A percentile compares a stretch with the other conserved stretches of the same genome.
phyloP scores from a whole-genome alignment of 2,113 vertebrate species.

The Caloenas nicobarica region DNA sequence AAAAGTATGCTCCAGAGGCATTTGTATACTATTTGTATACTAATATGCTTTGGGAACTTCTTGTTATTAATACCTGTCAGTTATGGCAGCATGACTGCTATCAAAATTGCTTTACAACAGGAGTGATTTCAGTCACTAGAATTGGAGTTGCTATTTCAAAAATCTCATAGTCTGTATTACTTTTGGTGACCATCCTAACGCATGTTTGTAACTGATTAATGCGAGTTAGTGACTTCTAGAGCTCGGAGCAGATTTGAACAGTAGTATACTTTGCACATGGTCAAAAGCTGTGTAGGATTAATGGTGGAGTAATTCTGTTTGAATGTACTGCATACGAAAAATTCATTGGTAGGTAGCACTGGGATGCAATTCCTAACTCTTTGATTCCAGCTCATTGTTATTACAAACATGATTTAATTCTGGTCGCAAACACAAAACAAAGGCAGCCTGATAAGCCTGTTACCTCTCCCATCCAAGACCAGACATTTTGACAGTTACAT shows the following conservation, averaged over 20 bases:
- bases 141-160: neutral
- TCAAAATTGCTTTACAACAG: neutral
- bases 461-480: neutral
- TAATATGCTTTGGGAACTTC: neutral
- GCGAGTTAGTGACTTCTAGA: neutral
- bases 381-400: neutral
- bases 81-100: neutral
- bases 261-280: neutral
- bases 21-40: neutral
- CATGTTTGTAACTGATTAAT: neutral
- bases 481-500: neutral
- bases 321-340: neutral
- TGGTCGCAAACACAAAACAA: rapidly evolving
- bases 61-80: neutral
- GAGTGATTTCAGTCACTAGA: neutral
- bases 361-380: neutral
- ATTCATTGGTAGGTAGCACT: neutral
- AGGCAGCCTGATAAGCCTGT: neutral
- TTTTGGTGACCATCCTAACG: neutral
- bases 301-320: neutral
- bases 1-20: neutral
- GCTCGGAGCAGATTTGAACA: neutral
- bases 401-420: neutral
- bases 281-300: neutral
- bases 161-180: neutral